These are phyloP conservation scores for Miltochrista miniata DNA, from an alignment of 2,888 invertebrate species.

Conservation along the genomic window DNA sequence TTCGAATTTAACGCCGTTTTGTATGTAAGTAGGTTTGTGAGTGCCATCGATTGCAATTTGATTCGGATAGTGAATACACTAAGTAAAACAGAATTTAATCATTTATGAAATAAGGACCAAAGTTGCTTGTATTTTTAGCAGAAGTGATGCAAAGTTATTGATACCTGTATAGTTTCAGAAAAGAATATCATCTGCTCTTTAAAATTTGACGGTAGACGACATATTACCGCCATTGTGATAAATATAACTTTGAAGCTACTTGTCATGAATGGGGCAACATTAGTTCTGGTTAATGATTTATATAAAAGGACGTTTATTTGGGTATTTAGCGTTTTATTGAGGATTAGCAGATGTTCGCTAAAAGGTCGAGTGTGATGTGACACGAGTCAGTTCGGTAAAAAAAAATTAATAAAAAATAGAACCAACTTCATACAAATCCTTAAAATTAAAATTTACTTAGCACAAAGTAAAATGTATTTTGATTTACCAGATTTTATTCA, in stretches of 20 bases:
- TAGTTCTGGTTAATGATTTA: constrained; percentile 69
- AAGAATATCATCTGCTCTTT: too few species aligned
- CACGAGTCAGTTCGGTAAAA: too few species aligned
- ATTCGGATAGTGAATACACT: not conserved
- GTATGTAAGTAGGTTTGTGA: constrained; percentile 1
- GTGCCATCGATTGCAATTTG: constrained; percentile 2
- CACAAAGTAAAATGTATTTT: too few species aligned
- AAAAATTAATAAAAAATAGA: too few species aligned
- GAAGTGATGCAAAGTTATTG: constrained; percentile 48
- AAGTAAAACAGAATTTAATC: too few species aligned
- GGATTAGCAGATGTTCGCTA: too few species aligned
- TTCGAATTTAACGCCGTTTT: constrained; percentile 10
- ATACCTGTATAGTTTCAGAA: constrained; percentile 54
- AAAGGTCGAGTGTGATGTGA: too few species aligned
- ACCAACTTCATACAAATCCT: too few species aligned
- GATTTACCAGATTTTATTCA: too few species aligned
- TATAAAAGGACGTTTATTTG: constrained; percentile 50
- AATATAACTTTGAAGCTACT: constrained; percentile 57
- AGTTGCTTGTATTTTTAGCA: too few species aligned
- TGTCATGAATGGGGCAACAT: constrained; percentile 59
- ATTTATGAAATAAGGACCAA: too few species aligned
- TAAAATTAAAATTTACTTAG: too few species aligned
- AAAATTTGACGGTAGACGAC: constrained; percentile 32
- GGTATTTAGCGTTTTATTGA: constrained; percentile 38
- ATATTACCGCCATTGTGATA: constrained; percentile 53